Conservation (phyloP, 2,888 invertebrate species). For the Caenorhabditis zanzibari region DNA sequence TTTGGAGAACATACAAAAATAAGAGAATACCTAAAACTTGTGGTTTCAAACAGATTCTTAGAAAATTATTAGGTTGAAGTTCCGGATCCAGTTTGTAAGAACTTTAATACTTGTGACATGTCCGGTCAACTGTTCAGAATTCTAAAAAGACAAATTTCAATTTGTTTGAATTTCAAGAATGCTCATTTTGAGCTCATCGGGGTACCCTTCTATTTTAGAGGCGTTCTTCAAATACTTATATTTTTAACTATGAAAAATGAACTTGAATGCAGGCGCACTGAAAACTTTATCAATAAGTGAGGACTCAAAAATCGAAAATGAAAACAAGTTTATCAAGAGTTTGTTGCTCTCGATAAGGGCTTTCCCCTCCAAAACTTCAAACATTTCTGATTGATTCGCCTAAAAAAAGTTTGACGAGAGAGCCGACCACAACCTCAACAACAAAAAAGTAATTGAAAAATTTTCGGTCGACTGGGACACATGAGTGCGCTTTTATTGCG, state of each 20-base stretch:
- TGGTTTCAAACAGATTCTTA: too few species aligned
- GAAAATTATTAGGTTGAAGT: too few species aligned
- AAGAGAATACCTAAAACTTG: too few species aligned
- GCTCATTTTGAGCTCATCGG: too few species aligned
- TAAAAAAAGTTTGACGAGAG: neutral
- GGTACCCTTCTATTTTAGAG: too few species aligned
- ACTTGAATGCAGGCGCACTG: too few species aligned
- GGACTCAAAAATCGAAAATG: neutral
- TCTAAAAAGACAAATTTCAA: too few species aligned
- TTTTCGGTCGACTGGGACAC: constrained; percentile 34
- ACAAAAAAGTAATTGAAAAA: constrained; percentile 52
- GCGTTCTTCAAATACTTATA: too few species aligned
- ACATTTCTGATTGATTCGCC: constrained; percentile 35
- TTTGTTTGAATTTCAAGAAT: too few species aligned
- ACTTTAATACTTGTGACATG: too few species aligned
- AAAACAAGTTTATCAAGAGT: constrained; percentile 28
- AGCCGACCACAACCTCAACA: neutral
- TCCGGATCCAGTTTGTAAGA: too few species aligned
- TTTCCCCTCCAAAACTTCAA: neutral
- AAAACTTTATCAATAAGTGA: neutral
- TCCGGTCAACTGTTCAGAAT: too few species aligned
- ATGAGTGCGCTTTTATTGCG: constrained; percentile 60
- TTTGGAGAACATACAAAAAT: neutral
- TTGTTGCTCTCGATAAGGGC: neutral
- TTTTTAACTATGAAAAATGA: neutral